Conservation (phyloP, 92 coral and sea anemone genomes). For the Epizoanthus ramosus region DNA sequence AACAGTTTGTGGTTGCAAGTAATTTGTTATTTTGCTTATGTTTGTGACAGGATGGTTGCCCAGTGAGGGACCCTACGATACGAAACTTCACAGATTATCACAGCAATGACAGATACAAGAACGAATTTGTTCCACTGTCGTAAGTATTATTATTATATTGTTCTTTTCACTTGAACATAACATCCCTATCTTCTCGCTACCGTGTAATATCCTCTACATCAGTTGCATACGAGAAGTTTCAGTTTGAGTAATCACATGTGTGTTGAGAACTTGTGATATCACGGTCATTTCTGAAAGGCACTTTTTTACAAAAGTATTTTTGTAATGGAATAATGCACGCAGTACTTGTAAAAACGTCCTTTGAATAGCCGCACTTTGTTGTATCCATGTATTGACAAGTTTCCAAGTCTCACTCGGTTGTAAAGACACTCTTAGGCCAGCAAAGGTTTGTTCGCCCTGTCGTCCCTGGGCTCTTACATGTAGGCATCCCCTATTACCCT, state of each 20-base stretch:
- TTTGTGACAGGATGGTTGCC: constrained; percentile 50
- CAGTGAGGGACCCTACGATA: constrained; percentile 38
- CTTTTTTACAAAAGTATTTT: too few species aligned
- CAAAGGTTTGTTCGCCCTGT: too few species aligned
- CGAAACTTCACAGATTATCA: constrained; percentile 54
- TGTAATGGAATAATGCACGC: too few species aligned
- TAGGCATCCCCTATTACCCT: too few species aligned
- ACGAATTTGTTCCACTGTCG: constrained; percentile 92
- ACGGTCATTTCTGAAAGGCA: background rate
- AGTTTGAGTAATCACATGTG: background rate
- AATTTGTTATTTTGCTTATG: background rate
- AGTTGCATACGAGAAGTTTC: background rate
- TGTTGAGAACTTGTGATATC: background rate
- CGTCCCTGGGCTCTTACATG: too few species aligned
- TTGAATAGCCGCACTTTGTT: too few species aligned
- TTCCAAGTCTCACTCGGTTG: background rate
- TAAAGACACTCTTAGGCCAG: too few species aligned
- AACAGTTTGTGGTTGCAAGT: background rate
- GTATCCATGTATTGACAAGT: background rate
- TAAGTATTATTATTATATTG: too few species aligned
- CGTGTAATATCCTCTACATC: too few species aligned
- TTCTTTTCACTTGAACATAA: too few species aligned
- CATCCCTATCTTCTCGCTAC: too few species aligned
- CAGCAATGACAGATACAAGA: constrained; percentile 82
- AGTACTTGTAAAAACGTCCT: too few species aligned